Evolutionary conservation across 2,797 vertebrate genomes (phyloP).

Genomic region (Brachyrhaphis roseni): DNA sequence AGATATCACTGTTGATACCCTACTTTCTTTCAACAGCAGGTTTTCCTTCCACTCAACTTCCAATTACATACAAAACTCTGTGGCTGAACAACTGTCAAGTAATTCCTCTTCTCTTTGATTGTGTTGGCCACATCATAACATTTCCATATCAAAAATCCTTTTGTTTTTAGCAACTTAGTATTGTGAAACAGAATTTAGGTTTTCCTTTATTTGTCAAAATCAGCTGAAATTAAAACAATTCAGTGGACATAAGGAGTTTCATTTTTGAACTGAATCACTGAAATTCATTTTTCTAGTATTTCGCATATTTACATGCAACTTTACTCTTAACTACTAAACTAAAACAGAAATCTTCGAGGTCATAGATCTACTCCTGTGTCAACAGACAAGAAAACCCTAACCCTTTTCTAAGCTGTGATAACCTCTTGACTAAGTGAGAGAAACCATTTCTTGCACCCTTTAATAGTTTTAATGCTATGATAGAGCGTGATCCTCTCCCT

Average conservation of each 20-base stretch:
- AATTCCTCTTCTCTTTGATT: not conserved
- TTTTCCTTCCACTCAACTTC: not conserved
- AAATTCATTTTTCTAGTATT: not conserved
- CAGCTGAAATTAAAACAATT: not conserved
- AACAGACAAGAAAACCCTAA: not conserved
- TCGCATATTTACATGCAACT: not conserved
- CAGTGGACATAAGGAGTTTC: not conserved
- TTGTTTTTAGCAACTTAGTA: not conserved
- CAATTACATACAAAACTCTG: not conserved
- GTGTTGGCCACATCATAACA: not conserved
- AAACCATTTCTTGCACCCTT: slow-evolving; percentile 76
- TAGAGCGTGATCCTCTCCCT: slow-evolving; percentile 19
- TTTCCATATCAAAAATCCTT: not conserved
- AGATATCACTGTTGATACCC: not conserved
- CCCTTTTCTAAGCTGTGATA: not conserved
- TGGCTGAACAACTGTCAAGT: not conserved
- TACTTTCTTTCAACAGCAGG: not conserved
- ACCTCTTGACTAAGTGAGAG: not conserved
- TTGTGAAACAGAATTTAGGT: not conserved
- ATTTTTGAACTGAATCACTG: not conserved
- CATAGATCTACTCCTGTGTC: not conserved
- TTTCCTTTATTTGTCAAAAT: not conserved
- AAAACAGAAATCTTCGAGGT: not conserved
- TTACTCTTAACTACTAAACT: not conserved
- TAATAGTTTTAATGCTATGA: slow-evolving; percentile 70